These are phyloP conservation scores for Circaetus gallicus DNA, from an alignment of 2,113 vertebrate genomes.

Conservation along the genomic window DNA sequence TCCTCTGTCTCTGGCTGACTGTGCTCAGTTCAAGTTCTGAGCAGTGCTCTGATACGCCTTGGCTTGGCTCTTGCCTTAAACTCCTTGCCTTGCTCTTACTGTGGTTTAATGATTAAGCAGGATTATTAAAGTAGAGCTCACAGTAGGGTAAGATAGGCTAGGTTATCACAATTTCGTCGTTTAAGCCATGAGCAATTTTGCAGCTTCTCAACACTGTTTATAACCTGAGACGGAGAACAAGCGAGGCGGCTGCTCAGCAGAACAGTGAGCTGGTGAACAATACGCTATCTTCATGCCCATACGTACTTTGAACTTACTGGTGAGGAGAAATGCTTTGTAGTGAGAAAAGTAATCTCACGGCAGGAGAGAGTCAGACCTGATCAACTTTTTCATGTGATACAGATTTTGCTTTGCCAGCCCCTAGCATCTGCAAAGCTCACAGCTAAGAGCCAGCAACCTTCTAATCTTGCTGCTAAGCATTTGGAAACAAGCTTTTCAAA, in stretches of 20 bases:
- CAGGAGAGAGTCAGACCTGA: constrained; percentile 44
- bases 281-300: constrained; percentile 52
- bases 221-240: constrained; percentile 24
- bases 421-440: constrained; percentile 36
- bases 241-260: constrained; percentile 6
- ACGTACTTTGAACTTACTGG: constrained; percentile 41
- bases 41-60: not conserved
- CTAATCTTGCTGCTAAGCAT: constrained; percentile 59
- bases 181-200: constrained; percentile 42
- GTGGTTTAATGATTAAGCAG: constrained; percentile 51
- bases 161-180: not conserved
- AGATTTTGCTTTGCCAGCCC: constrained; percentile 59
- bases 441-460: constrained; percentile 34
- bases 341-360: constrained; percentile 58
- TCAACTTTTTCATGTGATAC: constrained; percentile 61
- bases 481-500: constrained; percentile 43
- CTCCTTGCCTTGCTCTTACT: constrained; percentile 18
- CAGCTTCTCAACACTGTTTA: constrained; percentile 36
- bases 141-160: constrained; percentile 5
- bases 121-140: constrained; percentile 42
- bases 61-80: not conserved
- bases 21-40: not conserved
- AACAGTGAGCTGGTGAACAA: constrained; percentile 44
- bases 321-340: constrained; percentile 59
- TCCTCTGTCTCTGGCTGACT: not conserved